A percentile compares a stretch with the other conserved stretches of the same genome.
Evolutionary conservation across 64 coral and sea anemone genomes (phyloP).

Genomic region (Stichodactyla mertensii): DNA sequence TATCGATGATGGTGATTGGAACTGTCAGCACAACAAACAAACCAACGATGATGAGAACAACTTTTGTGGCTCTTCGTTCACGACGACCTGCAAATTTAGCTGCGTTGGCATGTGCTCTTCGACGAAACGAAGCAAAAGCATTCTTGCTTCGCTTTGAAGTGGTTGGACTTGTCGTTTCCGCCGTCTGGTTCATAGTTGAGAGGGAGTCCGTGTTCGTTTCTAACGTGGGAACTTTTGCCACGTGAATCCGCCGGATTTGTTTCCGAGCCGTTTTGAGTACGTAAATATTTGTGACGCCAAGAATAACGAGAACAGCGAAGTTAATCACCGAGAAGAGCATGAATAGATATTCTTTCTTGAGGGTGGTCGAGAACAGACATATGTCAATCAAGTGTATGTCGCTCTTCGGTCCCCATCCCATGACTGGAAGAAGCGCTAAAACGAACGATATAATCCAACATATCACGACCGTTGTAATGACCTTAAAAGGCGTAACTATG

Average conservation of each 20-base stretch:
- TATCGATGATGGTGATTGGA: conserved; percentile 52
- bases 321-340: conserved; percentile 78
- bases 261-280: conserved; percentile 73
- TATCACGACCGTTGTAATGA: conserved; percentile 10
- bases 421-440: conserved; percentile 55
- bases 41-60: conserved; percentile 44
- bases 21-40: conserved; percentile 34
- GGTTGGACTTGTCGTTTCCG: not conserved
- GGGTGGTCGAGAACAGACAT: conserved; percentile 71
- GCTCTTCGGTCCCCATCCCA: conserved; percentile 50
- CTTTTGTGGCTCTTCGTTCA: conserved; percentile 38
- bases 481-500: conserved; percentile 43
- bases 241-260: conserved; percentile 67
- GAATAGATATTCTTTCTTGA: conserved; percentile 56
- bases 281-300: conserved; percentile 68
- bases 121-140: conserved; percentile 6
- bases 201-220: conserved; percentile 1
- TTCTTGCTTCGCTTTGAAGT: not conserved
- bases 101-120: not conserved
- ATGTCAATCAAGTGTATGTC: conserved; percentile 47
- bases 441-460: conserved; percentile 52
- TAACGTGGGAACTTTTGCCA: not conserved
- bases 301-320: conserved; percentile 57
- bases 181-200: conserved; percentile 5
- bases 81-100: not conserved